Evolutionary conservation across 2,797 vertebrate species (phyloP).

Genomic region (Propithecus deckenii): DNA sequence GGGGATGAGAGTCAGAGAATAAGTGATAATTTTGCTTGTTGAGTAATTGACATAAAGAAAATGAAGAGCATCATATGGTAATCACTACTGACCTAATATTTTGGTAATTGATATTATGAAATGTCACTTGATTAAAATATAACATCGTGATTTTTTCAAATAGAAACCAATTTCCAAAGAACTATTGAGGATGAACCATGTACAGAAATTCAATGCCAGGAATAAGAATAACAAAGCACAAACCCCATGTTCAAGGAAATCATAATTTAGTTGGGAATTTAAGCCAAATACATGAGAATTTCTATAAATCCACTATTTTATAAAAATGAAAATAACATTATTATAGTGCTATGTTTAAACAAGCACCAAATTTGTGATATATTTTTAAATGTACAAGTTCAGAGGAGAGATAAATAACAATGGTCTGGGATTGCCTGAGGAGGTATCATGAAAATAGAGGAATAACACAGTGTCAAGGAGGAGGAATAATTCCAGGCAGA

Average conservation of each 20-base stretch:
- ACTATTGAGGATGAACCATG: background rate
- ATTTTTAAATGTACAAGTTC: background rate
- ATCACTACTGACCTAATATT: background rate
- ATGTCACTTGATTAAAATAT: background rate
- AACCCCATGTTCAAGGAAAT: background rate
- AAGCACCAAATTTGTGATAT: background rate
- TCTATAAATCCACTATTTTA: conserved; percentile 11
- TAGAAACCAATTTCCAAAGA: conserved; percentile 25
- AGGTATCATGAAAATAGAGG: background rate
- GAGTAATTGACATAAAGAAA: background rate
- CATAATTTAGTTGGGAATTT: background rate
- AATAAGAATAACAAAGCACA: background rate
- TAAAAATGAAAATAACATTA: background rate
- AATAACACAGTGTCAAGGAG: background rate
- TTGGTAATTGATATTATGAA: background rate
- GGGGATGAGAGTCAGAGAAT: background rate
- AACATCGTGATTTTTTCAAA: background rate
- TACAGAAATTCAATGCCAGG: background rate
- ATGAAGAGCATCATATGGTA: background rate
- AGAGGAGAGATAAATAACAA: background rate
- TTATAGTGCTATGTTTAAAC: background rate
- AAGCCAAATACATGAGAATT: background rate
- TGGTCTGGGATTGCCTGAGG: background rate
- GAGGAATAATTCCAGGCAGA: background rate
- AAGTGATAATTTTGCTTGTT: background rate